Base-by-base conservation (phyloP, 2,888 invertebrate species). In the Atrina japonica region DNA sequence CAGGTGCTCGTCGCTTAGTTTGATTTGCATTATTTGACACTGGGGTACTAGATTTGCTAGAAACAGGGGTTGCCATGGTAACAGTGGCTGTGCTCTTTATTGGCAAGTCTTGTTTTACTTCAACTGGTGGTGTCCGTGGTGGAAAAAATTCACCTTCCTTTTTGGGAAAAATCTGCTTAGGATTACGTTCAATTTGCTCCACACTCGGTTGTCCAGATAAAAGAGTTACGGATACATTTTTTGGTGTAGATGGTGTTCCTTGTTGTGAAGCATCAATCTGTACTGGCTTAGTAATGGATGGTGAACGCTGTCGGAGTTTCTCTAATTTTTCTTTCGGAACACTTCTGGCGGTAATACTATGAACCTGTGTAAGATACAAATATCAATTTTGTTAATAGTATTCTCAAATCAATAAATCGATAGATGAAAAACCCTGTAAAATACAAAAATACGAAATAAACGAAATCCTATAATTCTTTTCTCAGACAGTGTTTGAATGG, bases 291-390 rank as follows among this genome's bases (percentile, higher is more conserved):
- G 59, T 43, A 41, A 59, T 29, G 40, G 66, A 64, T 7, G 75
- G 53, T n/a, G 50, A 58, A 18, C 66, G 47, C 1, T 71, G 67
- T 25, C 72, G 45, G 11, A 84, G 71, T 70, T 82, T 77, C 56
- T 85, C 83, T 35, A 84, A 71, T 63, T 85, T 82, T 25, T 80
- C 80, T 76, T 84, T 86, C 1, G 85, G 77, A n/a, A 85, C 76
- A 75, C 77, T 81, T 50, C 86, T 74, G 1, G 84, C 86, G 16
- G 86, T 86, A 64, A 86, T 86, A 66, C 86, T 86, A 70, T 86
- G 84, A 35, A 86, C 74, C 86, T 86, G 77, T 1, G 75, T 81
- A 52, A 18, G 47, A 41, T 2, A n/a, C n/a, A n/a, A n/a, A n/a
- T n/a, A n/a, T n/a, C n/a, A n/a, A n/a, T n/a, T n/a, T n/a, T n/a